Evolutionary conservation across 1,140 invertebrate species (phyloP).

Genomic region (Formica exsecta): DNA sequence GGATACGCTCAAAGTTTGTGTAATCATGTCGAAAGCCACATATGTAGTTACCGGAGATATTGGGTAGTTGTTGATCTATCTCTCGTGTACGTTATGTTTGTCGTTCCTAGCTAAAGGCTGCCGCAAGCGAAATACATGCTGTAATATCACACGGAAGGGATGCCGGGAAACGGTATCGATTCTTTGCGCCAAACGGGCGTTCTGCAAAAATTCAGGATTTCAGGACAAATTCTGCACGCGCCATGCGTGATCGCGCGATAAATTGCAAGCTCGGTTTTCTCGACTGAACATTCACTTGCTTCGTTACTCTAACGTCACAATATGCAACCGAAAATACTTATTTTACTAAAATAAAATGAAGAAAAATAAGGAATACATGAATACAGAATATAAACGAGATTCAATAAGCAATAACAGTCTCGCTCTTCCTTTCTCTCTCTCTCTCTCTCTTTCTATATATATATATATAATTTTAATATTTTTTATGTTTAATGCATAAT

Average conservation of each 20-base stretch:
- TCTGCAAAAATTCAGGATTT: conserved; percentile 51
- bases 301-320: background rate
- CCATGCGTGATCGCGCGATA: conserved; percentile 51
- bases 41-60: conserved; percentile 46
- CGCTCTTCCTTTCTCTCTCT: no score
- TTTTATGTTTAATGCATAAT: no score
- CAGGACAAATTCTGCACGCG: conserved; percentile 34
- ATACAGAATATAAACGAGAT: background rate
- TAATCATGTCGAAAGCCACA: conserved; percentile 41
- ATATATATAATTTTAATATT: no score
- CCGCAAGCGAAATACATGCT: conserved; percentile 37
- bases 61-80: conserved; percentile 46
- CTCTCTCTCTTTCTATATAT: no score
- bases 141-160: conserved; percentile 38
- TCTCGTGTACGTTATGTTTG: conserved; percentile 53
- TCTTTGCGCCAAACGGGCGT: conserved; percentile 4
- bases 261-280: conserved; percentile 28
- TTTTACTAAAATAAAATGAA: conserved; percentile 11
- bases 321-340: background rate
- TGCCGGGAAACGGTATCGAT: conserved; percentile 43
- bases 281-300: conserved; percentile 34
- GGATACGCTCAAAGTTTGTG: conserved; percentile 43
- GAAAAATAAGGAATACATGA: background rate
- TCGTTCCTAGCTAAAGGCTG: conserved; percentile 55
- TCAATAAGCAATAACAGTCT: background rate